Evolutionary conservation across 2,113 vertebrate species (phyloP).

Genomic region (Otis tarda): DNA sequence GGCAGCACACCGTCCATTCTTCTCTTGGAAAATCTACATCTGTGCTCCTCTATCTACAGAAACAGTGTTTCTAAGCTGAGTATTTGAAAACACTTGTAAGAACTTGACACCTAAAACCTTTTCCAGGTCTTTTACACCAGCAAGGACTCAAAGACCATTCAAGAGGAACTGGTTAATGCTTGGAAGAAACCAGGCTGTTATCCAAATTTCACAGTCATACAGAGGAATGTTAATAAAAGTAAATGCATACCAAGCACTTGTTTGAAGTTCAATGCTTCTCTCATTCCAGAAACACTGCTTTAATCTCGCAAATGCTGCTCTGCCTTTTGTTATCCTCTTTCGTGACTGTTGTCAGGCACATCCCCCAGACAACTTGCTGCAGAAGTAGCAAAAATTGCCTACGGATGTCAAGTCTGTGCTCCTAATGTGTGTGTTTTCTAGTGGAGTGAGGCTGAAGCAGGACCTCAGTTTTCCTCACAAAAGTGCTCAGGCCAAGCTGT

Average conservation of each 20-base stretch:
- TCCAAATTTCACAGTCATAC: slow-evolving; percentile 35
- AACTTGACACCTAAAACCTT: not conserved
- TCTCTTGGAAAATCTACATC: not conserved
- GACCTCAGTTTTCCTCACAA: not conserved
- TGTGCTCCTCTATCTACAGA: not conserved
- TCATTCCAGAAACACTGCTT: slow-evolving; percentile 55
- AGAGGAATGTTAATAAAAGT: slow-evolving; percentile 57
- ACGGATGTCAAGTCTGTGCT: not conserved
- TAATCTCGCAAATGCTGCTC: slow-evolving; percentile 51
- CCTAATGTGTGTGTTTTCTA: accelerated
- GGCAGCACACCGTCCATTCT: not conserved
- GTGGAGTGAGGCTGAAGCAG: not conserved
- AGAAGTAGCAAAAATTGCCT: not conserved
- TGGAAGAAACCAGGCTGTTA: slow-evolving; percentile 22
- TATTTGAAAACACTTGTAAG: not conserved
- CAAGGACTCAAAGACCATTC: not conserved
- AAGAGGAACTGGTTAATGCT: not conserved
- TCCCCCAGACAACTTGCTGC: not conserved
- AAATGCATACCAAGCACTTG: slow-evolving; percentile 57
- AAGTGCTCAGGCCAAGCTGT: not conserved
- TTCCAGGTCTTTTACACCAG: not conserved
- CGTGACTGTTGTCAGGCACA: not conserved
- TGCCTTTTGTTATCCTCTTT: slow-evolving; percentile 49
- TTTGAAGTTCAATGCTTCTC: slow-evolving; percentile 47
- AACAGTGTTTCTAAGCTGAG: not conserved